Base-by-base conservation (phyloP, 2,888 invertebrate genomes). In the Lordiphosa andalusiaca region DNA sequence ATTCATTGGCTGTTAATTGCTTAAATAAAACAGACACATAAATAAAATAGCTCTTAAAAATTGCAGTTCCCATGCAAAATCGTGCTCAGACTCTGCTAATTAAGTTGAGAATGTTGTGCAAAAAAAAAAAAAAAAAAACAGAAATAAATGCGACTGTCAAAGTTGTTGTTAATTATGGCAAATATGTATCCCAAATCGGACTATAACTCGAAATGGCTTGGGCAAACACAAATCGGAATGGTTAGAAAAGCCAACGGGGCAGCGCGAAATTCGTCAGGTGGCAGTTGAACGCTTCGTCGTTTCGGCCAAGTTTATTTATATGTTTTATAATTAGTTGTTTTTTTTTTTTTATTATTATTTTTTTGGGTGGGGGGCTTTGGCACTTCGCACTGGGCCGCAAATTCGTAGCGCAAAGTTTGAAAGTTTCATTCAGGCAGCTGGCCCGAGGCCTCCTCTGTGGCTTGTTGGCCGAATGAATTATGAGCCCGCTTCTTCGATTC, bases 391-490 rank as follows among this genome's bases (percentile, higher is more conserved):
- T 52, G 37, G 33, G 51, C 48, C 58, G 83, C 76, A 62, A 81
- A 81, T 81, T 81, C 57, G 46, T 67, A 68, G 49, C 38, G 85
- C 76, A 81, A 81, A 81, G 80, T 48, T 42, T 46, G 60, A 62
- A 73, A 73, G 49, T 67, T 80, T 76, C 84, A 76, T 76, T 76
- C 84, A 83, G 64, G 44, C 44, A 44, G 44, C 10, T 44, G 33
- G 30, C 44, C 44, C 25, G 12, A 41, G 44, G 25, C 41, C 65
- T 68, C 44, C 19, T 16, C 59, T 33, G 21, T 1, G 36, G n/a
- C 51, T 61, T 72, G 78, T 84, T 84, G 75, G 72, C 67, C 54
- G 55, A 82, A 78, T 81, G 71, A 82, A 78, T 84, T 84, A 84
- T 78, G 80, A 84, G 80, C 72, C 74, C 70, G 74, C 78, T 71